These are phyloP conservation scores for Coturnix japonica DNA, from an alignment of 2,113 vertebrate species.

Conservation along the genomic window DNA sequence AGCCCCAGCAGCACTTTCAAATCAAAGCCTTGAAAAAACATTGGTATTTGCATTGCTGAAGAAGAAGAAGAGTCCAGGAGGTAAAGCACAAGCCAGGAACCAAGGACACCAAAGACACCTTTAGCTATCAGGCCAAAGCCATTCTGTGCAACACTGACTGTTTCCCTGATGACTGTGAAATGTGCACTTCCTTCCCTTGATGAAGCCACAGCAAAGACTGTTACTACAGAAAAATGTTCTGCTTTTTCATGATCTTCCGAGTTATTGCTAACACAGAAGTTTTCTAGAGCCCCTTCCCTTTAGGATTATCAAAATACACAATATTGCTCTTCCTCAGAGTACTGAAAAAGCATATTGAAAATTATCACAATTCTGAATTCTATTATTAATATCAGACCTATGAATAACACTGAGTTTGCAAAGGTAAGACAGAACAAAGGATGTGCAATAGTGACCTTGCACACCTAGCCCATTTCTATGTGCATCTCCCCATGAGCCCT, in stretches of 20 bases:
- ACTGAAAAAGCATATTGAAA: background rate
- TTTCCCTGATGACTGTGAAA: background rate
- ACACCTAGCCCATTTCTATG: background rate
- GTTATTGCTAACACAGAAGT: background rate
- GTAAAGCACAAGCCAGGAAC: background rate
- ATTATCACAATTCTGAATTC: background rate
- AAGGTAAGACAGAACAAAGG: background rate
- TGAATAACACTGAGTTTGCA: background rate
- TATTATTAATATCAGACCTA: fast-evolving
- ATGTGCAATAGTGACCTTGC: fast-evolving
- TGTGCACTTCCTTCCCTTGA: background rate
- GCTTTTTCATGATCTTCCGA: background rate
- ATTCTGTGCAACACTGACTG: background rate
- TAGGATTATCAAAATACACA: background rate
- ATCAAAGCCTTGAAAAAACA: background rate
- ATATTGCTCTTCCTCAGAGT: background rate
- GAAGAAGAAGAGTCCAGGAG: background rate
- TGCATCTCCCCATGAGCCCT: fast-evolving
- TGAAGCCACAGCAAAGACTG: fast-evolving
- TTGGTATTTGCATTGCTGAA: background rate
- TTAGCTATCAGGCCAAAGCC: background rate
- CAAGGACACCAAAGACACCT: background rate
- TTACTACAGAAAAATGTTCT: background rate
- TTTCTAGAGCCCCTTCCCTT: background rate
- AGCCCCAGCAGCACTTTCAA: background rate